Evolutionary conservation across 2,797 vertebrate genomes (phyloP), one percentile per base, ranked within the genome.

Genomic region (Margarornis squamiger): DNA sequence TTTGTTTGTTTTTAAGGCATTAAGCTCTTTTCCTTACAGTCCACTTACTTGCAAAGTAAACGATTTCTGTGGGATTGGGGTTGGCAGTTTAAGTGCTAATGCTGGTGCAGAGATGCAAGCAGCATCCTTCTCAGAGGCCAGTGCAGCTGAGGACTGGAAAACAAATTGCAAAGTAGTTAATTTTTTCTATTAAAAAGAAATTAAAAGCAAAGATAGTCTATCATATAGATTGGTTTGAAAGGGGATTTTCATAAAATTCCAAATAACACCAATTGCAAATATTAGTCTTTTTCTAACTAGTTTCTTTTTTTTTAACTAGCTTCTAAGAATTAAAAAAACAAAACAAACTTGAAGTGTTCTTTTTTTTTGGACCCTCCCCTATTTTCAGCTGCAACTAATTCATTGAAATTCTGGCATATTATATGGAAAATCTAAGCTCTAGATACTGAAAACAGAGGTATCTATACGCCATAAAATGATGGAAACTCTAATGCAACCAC

Each of bases 21-120:
- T 58, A 73, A 29, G 8, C 32, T 26, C 62, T 59, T 32, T 29
- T 3, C 23, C 12, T 68, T 54, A 36, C 1, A 61, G 61, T 38
- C 49, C 48, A 96, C 98, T 97, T 95, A 99, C 99, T 98, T 99
- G 99, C 88, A 99, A 97, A 70, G 98, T 99, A 97, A 99, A 99
- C 1, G 98, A 95, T 97, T 99, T 99, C 98, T 99, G 98, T 49
- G 98, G 97, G 72, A 98, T 97, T 7, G 99, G 99, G 23, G 98
- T 98, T 23, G 99, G 98, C 58, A 99, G 98, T 96, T 98, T 99
- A 96, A 99, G 98, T 65, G 98, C 97, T 68, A 98, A 97, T 12
- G 96, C 95, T 34, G 98, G 98, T 75, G 98, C 95, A 16, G 98
- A 97, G 68, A 98, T 96, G 94, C 98, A 98, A 81, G 97, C 95